Percentiles rank a stretch among this genome's conserved stretches.
phyloP scores from a whole-genome alignment of 2,888 invertebrate species.

The Fragum whitleyi region DNA sequence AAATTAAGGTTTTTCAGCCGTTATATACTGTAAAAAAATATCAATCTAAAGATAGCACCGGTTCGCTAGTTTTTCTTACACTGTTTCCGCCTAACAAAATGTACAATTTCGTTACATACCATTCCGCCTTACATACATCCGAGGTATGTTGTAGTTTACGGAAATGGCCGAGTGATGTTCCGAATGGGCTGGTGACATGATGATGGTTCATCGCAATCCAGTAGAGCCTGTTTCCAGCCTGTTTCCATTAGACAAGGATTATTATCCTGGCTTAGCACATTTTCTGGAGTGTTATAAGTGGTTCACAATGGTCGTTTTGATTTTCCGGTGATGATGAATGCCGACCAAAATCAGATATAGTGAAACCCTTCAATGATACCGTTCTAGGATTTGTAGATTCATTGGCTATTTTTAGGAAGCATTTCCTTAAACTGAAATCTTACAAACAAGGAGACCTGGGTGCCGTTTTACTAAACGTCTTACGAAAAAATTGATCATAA shows the following conservation, averaged over 20 bases:
- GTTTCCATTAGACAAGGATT: constrained; percentile 16
- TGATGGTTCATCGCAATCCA: constrained; percentile 28
- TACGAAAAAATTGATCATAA: too few relatives aligned
- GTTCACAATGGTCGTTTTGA: constrained; percentile 59
- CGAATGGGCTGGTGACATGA: neutral
- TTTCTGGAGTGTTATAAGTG: constrained; percentile 32
- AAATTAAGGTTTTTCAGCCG: too few relatives aligned
- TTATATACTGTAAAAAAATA: too few relatives aligned
- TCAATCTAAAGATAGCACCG: too few relatives aligned
- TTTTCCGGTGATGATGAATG: constrained; percentile 38
- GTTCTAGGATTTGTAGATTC: constrained; percentile 36
- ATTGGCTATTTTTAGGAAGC: constrained; percentile 32
- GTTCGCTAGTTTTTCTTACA: too few relatives aligned
- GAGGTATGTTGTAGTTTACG: too few relatives aligned
- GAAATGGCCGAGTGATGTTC: too few relatives aligned
- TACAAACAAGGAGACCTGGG: constrained; percentile 44
- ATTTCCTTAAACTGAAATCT: constrained; percentile 19
- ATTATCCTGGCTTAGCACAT: constrained; percentile 31
- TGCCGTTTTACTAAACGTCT: too few relatives aligned
- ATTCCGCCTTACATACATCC: too few relatives aligned
- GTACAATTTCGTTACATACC: too few relatives aligned
- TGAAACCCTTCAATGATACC: constrained; percentile 7
- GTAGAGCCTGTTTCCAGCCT: neutral
- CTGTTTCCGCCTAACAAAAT: too few relatives aligned
- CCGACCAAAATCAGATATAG: neutral